Percentiles rank a stretch among this genome's conserved stretches.
Evolutionary conservation across 2,797 vertebrate genomes (phyloP).

Genomic region (Betta splendens): DNA sequence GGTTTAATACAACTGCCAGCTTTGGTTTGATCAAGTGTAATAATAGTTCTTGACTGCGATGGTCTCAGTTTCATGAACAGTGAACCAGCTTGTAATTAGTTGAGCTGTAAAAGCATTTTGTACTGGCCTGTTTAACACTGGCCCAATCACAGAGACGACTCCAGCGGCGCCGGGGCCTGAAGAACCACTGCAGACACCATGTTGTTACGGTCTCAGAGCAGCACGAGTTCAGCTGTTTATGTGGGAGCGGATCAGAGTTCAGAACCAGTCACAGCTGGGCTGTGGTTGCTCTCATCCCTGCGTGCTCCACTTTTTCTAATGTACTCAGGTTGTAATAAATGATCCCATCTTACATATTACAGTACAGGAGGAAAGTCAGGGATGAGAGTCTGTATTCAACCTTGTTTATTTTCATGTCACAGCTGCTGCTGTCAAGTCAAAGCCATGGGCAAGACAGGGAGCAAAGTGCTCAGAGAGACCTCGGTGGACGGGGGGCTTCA

Average conservation of each 20-base stretch:
- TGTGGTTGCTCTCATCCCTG: too few relatives aligned
- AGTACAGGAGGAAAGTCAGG: background rate
- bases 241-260: too few relatives aligned
- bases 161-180: too few relatives aligned
- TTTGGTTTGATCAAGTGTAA: background rate
- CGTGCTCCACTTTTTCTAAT: too few relatives aligned
- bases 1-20: background rate
- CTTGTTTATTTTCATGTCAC: constrained; percentile 24
- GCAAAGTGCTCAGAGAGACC: constrained; percentile 75
- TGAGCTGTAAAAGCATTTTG: background rate
- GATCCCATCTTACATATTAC: too few relatives aligned
- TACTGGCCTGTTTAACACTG: too few relatives aligned
- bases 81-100: background rate
- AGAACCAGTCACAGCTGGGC: too few relatives aligned
- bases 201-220: too few relatives aligned
- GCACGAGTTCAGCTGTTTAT: too few relatives aligned
- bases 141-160: too few relatives aligned
- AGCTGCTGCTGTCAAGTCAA: constrained; percentile 44
- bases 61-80: background rate
- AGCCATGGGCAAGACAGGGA: constrained; percentile 76
- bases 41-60: background rate
- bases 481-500: constrained; percentile 76
- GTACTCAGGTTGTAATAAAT: too few relatives aligned
- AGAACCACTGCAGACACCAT: too few relatives aligned
- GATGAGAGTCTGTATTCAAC: background rate